phyloP scores from a whole-genome alignment of 2,888 invertebrate genomes.

The Latrodectus hesperus region DNA sequence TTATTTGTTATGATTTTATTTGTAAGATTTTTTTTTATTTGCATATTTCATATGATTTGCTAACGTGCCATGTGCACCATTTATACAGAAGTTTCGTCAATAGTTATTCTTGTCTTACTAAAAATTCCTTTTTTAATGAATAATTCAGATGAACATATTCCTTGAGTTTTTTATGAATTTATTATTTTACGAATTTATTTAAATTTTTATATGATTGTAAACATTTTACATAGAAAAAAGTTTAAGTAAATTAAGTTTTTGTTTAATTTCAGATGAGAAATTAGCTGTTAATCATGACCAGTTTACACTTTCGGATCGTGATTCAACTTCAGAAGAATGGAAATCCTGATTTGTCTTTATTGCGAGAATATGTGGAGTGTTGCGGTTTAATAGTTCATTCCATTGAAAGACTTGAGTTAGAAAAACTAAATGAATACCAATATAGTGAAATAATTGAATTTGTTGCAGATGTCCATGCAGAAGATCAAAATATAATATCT shows the following conservation, averaged over 20 bases:
- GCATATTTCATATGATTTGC: too few species aligned
- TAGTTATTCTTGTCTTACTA: too few species aligned
- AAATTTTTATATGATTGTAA: too few species aligned
- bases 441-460: conserved; percentile 23
- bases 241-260: neutral
- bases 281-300: conserved; percentile 14
- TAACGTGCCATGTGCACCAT: too few species aligned
- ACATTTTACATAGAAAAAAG: too few species aligned
- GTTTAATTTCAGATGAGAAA: neutral
- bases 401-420: conserved; percentile 14
- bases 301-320: conserved; percentile 19
- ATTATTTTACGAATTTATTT: too few species aligned
- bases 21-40: too few species aligned
- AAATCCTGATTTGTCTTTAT: conserved; percentile 9
- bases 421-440: conserved; percentile 1
- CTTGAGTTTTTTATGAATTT: too few species aligned
- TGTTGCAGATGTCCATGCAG: conserved; percentile 12
- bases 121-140: too few species aligned
- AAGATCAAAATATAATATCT: neutral
- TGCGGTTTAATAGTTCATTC: conserved; percentile 20
- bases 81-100: too few species aligned
- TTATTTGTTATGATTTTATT: too few species aligned
- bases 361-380: conserved; percentile 6
- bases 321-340: neutral
- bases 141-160: too few species aligned